Evolutionary conservation across 2,888 invertebrate species (phyloP).

Genomic region (Drosophila recens): DNA sequence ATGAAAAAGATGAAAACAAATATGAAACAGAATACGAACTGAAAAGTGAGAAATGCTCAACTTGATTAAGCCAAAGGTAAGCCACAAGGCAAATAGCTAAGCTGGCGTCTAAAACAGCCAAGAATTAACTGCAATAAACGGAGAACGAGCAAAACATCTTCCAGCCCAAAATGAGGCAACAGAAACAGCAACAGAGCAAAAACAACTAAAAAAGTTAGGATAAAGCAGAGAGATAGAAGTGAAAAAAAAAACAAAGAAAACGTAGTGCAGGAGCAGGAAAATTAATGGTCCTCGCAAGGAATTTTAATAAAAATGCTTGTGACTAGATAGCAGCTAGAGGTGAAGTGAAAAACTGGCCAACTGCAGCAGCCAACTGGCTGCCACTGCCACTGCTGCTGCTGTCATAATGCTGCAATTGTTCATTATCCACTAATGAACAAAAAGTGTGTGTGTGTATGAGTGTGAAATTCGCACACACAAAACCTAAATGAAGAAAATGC

Average conservation of each 20-base stretch:
- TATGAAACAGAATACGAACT: not conserved
- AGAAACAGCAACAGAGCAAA: conserved; percentile 3
- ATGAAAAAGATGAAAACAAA: conserved; percentile 2
- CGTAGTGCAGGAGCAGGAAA: conserved; percentile 65
- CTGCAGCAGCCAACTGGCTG: conserved; percentile 49
- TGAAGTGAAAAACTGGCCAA: conserved; percentile 61
- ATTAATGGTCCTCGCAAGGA: conserved; percentile 78
- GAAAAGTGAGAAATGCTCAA: conserved; percentile 2
- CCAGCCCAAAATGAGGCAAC: conserved; percentile 19
- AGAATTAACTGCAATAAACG: conserved; percentile 63
- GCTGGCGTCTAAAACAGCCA: conserved; percentile 43
- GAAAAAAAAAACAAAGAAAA: conserved; percentile 3
- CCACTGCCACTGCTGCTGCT: conserved; percentile 56
- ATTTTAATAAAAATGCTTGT: conserved; percentile 81
- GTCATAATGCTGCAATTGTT: conserved; percentile 82
- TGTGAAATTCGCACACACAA: conserved; percentile 72
- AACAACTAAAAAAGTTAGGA: not conserved
- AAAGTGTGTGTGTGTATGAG: conserved; percentile 59
- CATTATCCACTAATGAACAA: conserved; percentile 84
- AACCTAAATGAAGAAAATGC: conserved; percentile 78
- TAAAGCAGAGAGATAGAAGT: not conserved
- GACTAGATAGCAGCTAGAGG: conserved; percentile 67
- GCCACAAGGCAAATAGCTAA: conserved; percentile 15
- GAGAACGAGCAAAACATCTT: conserved; percentile 30
- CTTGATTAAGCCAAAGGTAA: conserved; percentile 37